Percentiles rank a stretch among this genome's conserved stretches.
These are phyloP conservation scores for Papilio polyxenes DNA, from an alignment of 1,140 invertebrate genomes.

Conservation along the genomic window DNA sequence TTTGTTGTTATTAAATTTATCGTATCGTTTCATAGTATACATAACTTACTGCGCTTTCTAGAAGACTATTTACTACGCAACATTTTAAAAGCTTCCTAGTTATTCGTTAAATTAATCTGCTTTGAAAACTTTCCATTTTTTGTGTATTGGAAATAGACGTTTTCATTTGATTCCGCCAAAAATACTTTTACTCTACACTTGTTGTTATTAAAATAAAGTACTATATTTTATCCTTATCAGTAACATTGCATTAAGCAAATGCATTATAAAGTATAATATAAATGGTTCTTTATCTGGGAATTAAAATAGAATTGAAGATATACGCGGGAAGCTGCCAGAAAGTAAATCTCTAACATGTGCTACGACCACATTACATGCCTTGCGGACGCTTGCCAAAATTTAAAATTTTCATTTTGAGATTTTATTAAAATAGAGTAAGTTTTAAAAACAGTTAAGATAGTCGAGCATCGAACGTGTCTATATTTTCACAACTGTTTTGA, in stretches of 20 bases:
- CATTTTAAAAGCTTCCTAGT: no score
- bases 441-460: not conserved
- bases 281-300: slow-evolving; percentile 4
- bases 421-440: not conserved
- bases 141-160: not conserved
- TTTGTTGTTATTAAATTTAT: not conserved
- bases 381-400: not conserved
- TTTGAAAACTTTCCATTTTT: not conserved
- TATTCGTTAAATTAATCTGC: no score
- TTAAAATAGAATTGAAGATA: not conserved
- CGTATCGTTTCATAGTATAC: not conserved
- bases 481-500: no score
- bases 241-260: not conserved
- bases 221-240: not conserved
- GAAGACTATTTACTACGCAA: no score
- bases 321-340: not conserved
- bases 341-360: slow-evolving; percentile 17
- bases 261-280: not conserved
- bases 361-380: not conserved
- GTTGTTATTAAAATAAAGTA: not conserved
- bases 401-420: not conserved
- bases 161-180: not conserved
- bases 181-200: no score
- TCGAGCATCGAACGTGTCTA: not conserved
- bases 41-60: no score